Percentiles rank a stretch among this genome's conserved stretches.
phyloP scores from a whole-genome alignment of 2,113 vertebrate species.

The Nibea albiflora region DNA sequence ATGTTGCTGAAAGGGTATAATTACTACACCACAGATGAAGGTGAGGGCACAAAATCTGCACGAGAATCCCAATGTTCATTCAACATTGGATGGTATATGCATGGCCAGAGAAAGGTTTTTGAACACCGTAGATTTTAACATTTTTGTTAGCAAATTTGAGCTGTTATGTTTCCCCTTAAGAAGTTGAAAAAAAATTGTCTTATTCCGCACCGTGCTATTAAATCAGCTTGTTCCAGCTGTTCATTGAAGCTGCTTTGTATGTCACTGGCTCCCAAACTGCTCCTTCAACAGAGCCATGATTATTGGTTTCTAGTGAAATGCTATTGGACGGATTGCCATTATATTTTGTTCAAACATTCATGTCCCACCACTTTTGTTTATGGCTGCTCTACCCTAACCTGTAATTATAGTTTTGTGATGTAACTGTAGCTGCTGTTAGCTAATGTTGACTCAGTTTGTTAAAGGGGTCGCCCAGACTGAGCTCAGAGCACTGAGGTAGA shows the following conservation, averaged over 20 bases:
- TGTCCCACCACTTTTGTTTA: neutral
- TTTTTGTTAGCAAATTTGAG: neutral
- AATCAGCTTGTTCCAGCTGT: neutral
- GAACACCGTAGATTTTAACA: slow-evolving; percentile 38
- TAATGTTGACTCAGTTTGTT: too few species aligned
- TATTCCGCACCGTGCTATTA: neutral
- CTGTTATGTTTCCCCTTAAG: neutral
- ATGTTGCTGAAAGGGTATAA: slow-evolving; percentile 70
- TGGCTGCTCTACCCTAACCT: too few species aligned
- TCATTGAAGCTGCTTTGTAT: neutral
- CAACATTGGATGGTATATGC: slow-evolving; percentile 28
- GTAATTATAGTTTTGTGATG: too few species aligned
- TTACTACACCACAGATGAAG: slow-evolving; percentile 63
- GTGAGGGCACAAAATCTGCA: slow-evolving; percentile 42
- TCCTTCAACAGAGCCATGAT: neutral
- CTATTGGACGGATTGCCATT: neutral
- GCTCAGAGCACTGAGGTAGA: too few species aligned
- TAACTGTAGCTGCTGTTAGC: too few species aligned
- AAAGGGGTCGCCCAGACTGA: too few species aligned
- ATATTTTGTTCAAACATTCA: neutral
- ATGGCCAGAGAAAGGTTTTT: slow-evolving; percentile 33
- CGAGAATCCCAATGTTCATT: slow-evolving; percentile 27
- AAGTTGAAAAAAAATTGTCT: neutral
- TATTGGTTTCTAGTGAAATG: neutral
- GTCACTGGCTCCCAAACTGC: neutral